Evolutionary conservation across 92 coral and sea anemone genomes (phyloP).

Genomic region (Porites cylindrica): DNA sequence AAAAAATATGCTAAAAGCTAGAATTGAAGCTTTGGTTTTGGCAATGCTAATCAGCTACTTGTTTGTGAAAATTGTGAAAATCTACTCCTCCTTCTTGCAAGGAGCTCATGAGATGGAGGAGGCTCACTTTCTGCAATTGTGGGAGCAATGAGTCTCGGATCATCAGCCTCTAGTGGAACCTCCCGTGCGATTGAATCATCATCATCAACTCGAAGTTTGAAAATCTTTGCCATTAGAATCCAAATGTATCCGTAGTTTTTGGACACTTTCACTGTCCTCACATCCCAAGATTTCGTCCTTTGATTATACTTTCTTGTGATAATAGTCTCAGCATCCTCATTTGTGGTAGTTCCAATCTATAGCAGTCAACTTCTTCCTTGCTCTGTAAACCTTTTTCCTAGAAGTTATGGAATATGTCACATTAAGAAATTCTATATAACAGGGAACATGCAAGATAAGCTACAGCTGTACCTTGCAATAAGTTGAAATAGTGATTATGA

Average conservation of each 20-base stretch:
- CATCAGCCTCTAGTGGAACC: constrained; percentile 12
- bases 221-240: constrained; percentile 39
- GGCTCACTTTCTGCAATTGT: constrained; percentile 14
- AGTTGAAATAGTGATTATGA: not conserved
- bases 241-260: constrained; percentile 59
- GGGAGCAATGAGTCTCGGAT: constrained; percentile 34
- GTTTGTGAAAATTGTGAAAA: not conserved
- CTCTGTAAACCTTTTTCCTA: constrained; percentile 54
- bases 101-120: not conserved
- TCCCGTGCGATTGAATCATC: constrained; percentile 8
- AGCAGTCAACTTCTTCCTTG: constrained; percentile 54
- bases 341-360: constrained; percentile 67
- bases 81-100: constrained; percentile 9
- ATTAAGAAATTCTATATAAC: not conserved
- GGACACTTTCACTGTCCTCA: constrained; percentile 35
- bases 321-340: constrained; percentile 26
- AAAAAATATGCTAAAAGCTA: not conserved
- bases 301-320: constrained; percentile 59
- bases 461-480: not conserved
- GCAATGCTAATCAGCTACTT: constrained; percentile 6
- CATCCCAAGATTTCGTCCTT: constrained; percentile 60
- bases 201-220: constrained; percentile 48
- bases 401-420: not conserved
- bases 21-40: not conserved
- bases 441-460: not conserved